Evolutionary conservation across 2,797 vertebrate genomes (phyloP).

Genomic region (Hippopotamyrus pictus): DNA sequence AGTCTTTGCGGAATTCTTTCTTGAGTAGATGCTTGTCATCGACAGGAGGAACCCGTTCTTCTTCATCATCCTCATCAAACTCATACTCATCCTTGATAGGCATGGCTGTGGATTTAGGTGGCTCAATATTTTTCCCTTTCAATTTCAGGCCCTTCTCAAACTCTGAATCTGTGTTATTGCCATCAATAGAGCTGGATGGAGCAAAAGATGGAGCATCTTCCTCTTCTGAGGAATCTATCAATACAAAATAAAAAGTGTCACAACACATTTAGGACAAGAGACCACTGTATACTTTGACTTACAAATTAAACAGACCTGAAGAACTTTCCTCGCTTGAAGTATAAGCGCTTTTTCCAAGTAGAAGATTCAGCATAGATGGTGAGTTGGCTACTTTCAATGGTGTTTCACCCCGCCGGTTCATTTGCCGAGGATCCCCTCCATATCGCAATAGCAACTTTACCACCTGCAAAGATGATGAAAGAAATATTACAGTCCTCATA

Average conservation of each 20-base stretch:
- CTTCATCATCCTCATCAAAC: constrained; percentile 97
- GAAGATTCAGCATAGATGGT: constrained; percentile 93
- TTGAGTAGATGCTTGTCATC: constrained; percentile 98
- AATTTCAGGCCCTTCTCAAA: constrained; percentile 95
- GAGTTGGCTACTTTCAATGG: constrained; percentile 93
- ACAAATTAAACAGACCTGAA: constrained; percentile 69
- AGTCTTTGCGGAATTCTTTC: constrained; percentile 93
- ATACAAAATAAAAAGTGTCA: constrained; percentile 26
- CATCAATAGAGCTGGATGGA: constrained; percentile 93
- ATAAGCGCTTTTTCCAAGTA: constrained; percentile 93
- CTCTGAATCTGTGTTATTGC: constrained; percentile 99
- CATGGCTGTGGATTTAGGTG: constrained; percentile 78
- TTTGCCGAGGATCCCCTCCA: constrained; percentile 94
- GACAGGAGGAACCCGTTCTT: constrained; percentile 91
- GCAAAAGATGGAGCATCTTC: constrained; percentile 95
- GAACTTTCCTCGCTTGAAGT: constrained; percentile 97
- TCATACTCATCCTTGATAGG: constrained; percentile 97
- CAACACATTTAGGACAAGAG: neutral
- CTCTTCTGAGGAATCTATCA: constrained; percentile 91
- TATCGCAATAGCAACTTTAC: constrained; percentile 94
- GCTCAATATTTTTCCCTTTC: constrained; percentile 83
- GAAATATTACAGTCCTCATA: neutral
- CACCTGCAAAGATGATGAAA: constrained; percentile 66
- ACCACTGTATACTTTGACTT: neutral
- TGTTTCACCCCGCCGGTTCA: constrained; percentile 95